Conservation (phyloP, 53 echinoderm and acorn worm species). For the Mesocentrotus franciscanus region DNA sequence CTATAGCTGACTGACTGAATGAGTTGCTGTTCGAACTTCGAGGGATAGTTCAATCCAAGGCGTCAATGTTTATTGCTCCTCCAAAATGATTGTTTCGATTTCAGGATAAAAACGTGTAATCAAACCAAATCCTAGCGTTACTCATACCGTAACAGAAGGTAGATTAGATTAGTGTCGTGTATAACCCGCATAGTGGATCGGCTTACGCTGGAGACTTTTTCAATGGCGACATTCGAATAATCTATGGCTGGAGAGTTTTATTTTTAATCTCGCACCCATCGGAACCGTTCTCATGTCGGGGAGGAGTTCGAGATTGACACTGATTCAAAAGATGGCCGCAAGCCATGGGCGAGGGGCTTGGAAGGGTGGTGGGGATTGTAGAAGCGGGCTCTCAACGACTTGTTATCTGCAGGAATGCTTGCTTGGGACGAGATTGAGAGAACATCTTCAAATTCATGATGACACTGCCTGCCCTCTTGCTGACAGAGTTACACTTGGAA, state of each 20-base stretch:
- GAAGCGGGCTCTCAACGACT: not conserved
- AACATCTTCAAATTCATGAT: not conserved
- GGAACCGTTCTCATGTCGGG: not conserved
- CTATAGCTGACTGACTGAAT: not conserved
- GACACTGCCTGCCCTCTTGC: not conserved
- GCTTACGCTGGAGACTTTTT: not conserved
- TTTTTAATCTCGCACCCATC: not conserved
- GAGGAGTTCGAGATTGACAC: not conserved
- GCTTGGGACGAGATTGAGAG: not conserved
- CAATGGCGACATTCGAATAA: not conserved
- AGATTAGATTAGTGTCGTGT: not conserved
- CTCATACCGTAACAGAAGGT: not conserved
- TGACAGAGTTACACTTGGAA: not conserved
- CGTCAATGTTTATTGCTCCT: not conserved
- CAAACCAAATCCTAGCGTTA: not conserved
- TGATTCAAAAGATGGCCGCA: slow-evolving; percentile 14
- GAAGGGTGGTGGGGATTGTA: not conserved
- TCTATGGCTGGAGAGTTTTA: not conserved
- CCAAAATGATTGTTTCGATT: not conserved
- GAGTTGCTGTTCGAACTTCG: not conserved
- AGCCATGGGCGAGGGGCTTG: slow-evolving; percentile 5
- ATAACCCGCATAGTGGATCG: not conserved
- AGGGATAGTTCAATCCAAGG: slow-evolving; percentile 13
- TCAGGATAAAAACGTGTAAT: not conserved
- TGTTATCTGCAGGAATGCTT: not conserved